Base-by-base conservation (phyloP, 2,113 vertebrate genomes). In the Panurus biarmicus region DNA sequence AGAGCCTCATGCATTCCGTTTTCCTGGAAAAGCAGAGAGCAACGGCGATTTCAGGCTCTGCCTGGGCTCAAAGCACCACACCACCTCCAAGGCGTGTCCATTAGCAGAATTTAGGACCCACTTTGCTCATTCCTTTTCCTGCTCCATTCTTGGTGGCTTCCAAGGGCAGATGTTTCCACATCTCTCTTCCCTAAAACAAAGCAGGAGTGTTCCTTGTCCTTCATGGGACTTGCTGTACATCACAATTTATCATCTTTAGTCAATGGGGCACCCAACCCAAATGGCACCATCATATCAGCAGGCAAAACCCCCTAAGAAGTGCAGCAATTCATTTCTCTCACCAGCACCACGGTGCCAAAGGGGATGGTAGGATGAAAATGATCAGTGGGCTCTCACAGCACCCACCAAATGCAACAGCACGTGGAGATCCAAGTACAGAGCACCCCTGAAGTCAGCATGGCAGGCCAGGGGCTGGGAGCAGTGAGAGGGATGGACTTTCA, bases 11-110 rank as follows among this genome's bases (percentile, higher is more conserved):
- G 22, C 54, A 28, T 40, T 75, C 84, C 0, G 0, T 79, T 92
- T 87, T 93, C 93, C 86, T 75, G 76, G 86, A 96, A 96, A 93
- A 94, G 66, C 35, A 26, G 20, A 29, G 77, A 76, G 74, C 64
- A 71, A 69, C 0, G 0, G 18, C 36, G 60, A 57, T 79, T 93
- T 88, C 8, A 2, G 40, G 47, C 25, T 85, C 51, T 54, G 65
- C n/a, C 54, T 29, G 54, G 58, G 72, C 81, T 80, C 16, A 1
- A 53, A 87, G 76, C 44, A 61, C 65, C 86, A 22, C 40, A 48
- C 11, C 73, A 11, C 20, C 51, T 70, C 70, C 65, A 48, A 38
- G 0, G 0, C 7, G 2, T n/a, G 31, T 14, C 5, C 1, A 15
- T 67, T 16, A 40, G 24, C 40, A 79, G 51, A 77, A 54, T n/a